A percentile compares a stretch with the other conserved stretches of the same genome.
These are phyloP conservation scores for Xenopus borealis DNA, from an alignment of 2,113 vertebrate genomes.

Conservation along the genomic window DNA sequence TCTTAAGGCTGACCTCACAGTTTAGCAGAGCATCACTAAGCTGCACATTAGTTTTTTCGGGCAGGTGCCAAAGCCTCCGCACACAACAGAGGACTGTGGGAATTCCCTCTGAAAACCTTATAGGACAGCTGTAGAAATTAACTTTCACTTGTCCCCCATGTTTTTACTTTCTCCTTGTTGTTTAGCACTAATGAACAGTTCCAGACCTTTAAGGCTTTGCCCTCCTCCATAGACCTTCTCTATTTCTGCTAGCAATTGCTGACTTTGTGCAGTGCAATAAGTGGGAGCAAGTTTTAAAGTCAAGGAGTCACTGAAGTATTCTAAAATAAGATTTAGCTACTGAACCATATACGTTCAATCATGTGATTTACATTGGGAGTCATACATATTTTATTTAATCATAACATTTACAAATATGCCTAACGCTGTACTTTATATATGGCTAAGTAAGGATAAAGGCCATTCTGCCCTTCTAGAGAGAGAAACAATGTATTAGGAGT, in stretches of 20 bases:
- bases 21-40: constrained; percentile 6
- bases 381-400: too few relatives aligned
- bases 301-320: constrained; percentile 22
- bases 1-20: not conserved
- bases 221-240: constrained; percentile 20
- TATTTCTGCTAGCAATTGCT: constrained; percentile 25
- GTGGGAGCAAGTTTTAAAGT: constrained; percentile 36
- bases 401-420: too few relatives aligned
- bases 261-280: constrained; percentile 5
- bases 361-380: too few relatives aligned
- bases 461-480: not conserved
- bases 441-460: not conserved
- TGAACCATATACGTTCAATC: not conserved
- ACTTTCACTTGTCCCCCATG: not conserved
- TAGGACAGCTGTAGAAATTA: not conserved
- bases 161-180: constrained; percentile 9
- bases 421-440: too few relatives aligned
- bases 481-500: too few relatives aligned
- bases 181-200: constrained; percentile 25
- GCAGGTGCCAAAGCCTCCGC: not conserved
- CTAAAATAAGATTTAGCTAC: not conserved
- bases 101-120: constrained; percentile 1
- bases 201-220: not conserved
- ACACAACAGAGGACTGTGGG: not conserved
- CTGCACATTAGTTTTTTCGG: not conserved